A percentile compares a stretch with the other conserved stretches of the same genome.
These are phyloP conservation scores for Neostethus bicornis DNA, from an alignment of 2,797 vertebrate species.

Conservation along the genomic window DNA sequence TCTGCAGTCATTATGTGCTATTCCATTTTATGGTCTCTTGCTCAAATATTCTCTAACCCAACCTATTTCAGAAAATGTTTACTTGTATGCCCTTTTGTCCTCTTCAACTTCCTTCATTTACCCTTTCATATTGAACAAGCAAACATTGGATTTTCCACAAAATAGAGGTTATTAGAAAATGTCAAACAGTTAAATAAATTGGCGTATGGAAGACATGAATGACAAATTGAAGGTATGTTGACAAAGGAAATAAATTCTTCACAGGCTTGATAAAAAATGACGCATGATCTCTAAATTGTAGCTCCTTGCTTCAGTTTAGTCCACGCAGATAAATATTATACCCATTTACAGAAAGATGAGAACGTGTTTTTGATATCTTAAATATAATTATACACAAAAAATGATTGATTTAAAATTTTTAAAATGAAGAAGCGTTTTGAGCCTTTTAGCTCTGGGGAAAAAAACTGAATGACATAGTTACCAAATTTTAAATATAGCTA, in stretches of 20 bases:
- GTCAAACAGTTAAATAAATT: background rate
- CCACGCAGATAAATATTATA: background rate
- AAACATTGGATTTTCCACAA: background rate
- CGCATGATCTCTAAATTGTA: background rate
- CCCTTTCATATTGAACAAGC: background rate
- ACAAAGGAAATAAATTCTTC: background rate
- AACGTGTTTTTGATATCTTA: background rate
- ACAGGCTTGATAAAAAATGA: background rate
- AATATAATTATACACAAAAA: background rate
- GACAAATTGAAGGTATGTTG: background rate
- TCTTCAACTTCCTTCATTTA: slow-evolving; percentile 3
- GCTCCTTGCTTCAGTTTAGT: background rate
- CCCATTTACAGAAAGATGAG: background rate
- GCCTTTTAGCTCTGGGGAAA: background rate
- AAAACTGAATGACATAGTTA: background rate
- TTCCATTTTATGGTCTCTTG: slow-evolving; percentile 46
- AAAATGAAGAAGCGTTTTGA: background rate
- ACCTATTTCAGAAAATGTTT: slow-evolving; percentile 14
- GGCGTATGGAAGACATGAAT: background rate
- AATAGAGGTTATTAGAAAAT: background rate
- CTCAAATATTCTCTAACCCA: slow-evolving; percentile 27
- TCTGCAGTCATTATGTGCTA: slow-evolving; percentile 22
- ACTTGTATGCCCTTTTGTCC: slow-evolving; percentile 1
- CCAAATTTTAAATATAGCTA: background rate
- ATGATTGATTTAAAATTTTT: background rate